Conservation (phyloP, 2,888 invertebrate species). For the Baccha elongata region DNA sequence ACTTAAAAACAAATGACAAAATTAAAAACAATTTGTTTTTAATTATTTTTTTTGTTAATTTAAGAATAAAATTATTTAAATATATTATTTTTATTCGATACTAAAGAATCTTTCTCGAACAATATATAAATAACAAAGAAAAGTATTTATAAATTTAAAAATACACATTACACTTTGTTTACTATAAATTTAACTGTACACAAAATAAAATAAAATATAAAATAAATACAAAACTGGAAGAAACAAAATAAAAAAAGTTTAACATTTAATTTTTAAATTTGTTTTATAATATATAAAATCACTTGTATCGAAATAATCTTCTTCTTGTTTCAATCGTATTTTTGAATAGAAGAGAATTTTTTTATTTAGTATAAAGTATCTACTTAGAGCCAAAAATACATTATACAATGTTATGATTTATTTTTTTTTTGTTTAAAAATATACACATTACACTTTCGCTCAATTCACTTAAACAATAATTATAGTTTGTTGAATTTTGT, state of each 20-base stretch:
- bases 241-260: constrained; percentile 4
- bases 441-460: constrained; percentile 48
- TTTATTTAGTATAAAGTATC: constrained; percentile 37
- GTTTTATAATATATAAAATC: constrained; percentile 43
- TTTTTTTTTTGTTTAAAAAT: constrained; percentile 36
- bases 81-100: constrained; percentile 42
- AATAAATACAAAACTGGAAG: constrained; percentile 55
- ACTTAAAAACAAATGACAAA: constrained; percentile 70
- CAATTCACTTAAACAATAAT: constrained; percentile 53
- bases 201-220: constrained; percentile 25
- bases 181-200: constrained; percentile 62
- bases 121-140: constrained; percentile 59
- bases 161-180: constrained; percentile 25
- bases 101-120: constrained; percentile 48
- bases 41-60: constrained; percentile 7
- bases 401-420: constrained; percentile 30
- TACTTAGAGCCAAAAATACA: constrained; percentile 62
- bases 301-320: constrained; percentile 64
- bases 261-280: constrained; percentile 25
- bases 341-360: constrained; percentile 27
- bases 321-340: constrained; percentile 7
- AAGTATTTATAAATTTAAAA: constrained; percentile 40
- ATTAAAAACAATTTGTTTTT: constrained; percentile 33
- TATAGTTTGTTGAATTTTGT: constrained; percentile 68
- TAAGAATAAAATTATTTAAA: constrained; percentile 36